Conservation (phyloP, 2,797 vertebrate genomes). For the Acestrorhynchus altus region DNA sequence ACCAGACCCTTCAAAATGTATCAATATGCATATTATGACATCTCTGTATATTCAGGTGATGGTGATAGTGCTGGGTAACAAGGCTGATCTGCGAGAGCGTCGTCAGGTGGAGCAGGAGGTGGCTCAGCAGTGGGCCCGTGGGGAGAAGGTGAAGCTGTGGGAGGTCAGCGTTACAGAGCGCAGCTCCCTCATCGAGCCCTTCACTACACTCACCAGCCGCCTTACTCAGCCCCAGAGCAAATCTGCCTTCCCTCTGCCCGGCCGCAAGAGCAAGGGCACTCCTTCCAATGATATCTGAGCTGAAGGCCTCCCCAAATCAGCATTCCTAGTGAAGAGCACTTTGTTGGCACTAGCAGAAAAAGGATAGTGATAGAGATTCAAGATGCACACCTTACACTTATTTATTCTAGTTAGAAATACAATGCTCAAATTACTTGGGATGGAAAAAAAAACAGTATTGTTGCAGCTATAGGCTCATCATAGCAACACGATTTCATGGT, state of each 20-base stretch:
- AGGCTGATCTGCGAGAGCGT: conserved; percentile 86
- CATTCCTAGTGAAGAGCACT: neutral
- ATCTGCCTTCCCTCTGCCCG: conserved; percentile 90
- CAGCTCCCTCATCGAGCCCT: conserved; percentile 90
- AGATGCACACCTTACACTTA: neutral
- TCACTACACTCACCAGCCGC: conserved; percentile 90
- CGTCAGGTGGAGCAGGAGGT: conserved; percentile 89
- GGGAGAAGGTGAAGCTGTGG: conserved; percentile 93
- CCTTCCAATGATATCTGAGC: conserved; percentile 81
- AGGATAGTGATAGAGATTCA: neutral
- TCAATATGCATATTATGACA: neutral
- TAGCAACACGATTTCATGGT: no score
- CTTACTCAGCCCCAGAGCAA: conserved; percentile 96
- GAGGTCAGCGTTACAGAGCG: conserved; percentile 91
- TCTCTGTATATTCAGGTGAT: conserved; percentile 79
- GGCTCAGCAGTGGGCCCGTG: conserved; percentile 91
- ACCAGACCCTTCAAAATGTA: no score
- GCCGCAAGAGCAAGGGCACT: conserved; percentile 91
- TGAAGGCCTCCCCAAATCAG: no score
- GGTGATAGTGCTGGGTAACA: conserved; percentile 92
- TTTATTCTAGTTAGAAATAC: neutral
- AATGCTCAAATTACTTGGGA: neutral
- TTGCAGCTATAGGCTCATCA: neutral
- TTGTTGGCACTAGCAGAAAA: neutral
- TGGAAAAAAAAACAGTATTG: neutral